Conservation (phyloP, 2,888 invertebrate genomes). For the Himalopsyche tibetana region DNA sequence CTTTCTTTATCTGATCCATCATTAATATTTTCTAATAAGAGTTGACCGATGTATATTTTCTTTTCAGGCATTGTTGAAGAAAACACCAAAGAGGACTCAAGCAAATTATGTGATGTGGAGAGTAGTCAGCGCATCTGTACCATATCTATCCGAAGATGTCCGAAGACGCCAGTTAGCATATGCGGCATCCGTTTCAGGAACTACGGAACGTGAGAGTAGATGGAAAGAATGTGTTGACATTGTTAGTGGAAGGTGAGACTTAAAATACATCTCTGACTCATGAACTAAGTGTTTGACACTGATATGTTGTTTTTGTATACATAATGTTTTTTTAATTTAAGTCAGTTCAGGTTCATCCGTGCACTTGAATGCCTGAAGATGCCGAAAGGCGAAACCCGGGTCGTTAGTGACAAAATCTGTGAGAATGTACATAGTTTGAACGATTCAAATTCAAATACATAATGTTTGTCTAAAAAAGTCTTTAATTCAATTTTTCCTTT, state of each 20-base stretch:
- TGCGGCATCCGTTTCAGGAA: slow-evolving; percentile 88
- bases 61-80: slow-evolving; percentile 70
- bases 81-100: slow-evolving; percentile 77
- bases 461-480: not conserved
- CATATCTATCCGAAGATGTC: slow-evolving; percentile 87
- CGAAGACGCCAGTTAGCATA: slow-evolving; percentile 88
- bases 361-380: no score
- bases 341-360: no score
- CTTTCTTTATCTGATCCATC: no score
- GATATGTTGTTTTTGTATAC: not conserved
- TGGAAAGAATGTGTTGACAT: slow-evolving; percentile 96
- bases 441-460: no score
- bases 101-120: slow-evolving; percentile 97
- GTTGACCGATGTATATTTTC: not conserved
- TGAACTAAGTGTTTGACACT: no score
- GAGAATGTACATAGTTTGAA: no score
- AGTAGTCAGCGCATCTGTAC: slow-evolving; percentile 87
- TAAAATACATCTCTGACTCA: not conserved
- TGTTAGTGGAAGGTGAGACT: slow-evolving; percentile 82
- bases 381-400: no score
- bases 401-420: no score
- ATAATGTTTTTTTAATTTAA: no score
- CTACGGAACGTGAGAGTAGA: slow-evolving; percentile 89
- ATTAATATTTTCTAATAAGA: no score
- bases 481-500: slow-evolving; percentile 48